Conservation (phyloP, 2,113 vertebrate species). For the Pionites leucogaster region DNA sequence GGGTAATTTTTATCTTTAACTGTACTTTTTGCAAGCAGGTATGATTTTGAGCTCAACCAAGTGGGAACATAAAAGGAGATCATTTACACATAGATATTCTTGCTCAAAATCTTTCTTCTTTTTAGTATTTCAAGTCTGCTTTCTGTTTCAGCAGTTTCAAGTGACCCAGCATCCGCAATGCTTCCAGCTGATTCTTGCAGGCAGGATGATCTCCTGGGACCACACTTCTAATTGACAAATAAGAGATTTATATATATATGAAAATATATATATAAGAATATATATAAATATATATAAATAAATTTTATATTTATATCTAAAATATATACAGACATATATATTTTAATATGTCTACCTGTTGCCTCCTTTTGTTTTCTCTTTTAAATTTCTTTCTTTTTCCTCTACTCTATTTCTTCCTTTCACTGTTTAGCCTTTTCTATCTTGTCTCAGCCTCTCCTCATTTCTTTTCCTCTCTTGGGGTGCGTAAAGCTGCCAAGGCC, state of each 20-base stretch:
- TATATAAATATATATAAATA: too few species aligned
- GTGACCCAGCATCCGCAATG: background rate
- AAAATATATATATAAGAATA: too few species aligned
- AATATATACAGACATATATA: background rate
- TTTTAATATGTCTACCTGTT: background rate
- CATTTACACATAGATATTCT: background rate
- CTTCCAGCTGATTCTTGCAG: background rate
- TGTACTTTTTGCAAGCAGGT: background rate
- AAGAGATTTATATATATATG: background rate
- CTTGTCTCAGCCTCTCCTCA: conserved; percentile 38
- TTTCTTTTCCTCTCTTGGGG: conserved; percentile 50
- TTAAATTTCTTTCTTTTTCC: background rate
- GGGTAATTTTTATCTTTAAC: background rate
- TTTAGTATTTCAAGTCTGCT: background rate
- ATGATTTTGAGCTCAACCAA: background rate
- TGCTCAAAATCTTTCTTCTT: background rate
- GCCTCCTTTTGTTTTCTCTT: background rate
- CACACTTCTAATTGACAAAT: background rate
- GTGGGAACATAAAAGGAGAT: background rate
- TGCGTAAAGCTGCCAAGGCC: conserved; percentile 55
- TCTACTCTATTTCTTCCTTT: background rate
- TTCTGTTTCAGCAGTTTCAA: background rate
- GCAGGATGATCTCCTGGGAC: background rate
- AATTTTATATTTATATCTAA: background rate
- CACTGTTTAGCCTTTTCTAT: conserved; percentile 20